Conservation (phyloP, 2,888 invertebrate species). For the Ophion obscuratus region DNA sequence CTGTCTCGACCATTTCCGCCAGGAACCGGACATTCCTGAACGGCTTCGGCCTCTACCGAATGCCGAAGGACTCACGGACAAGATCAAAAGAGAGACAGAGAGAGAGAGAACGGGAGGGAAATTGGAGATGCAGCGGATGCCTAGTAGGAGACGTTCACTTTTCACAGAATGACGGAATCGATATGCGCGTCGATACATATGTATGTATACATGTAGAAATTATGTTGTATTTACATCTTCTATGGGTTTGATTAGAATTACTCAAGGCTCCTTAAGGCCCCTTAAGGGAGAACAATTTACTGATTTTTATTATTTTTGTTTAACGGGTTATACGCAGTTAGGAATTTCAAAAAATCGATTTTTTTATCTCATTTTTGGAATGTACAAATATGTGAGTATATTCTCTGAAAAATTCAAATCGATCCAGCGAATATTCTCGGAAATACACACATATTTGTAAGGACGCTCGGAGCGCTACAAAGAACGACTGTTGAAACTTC, state of each 20-base stretch:
- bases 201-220: neutral
- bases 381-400: too few relatives aligned
- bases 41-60: conserved; percentile 34
- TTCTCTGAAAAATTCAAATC: too few relatives aligned
- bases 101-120: neutral
- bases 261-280: too few relatives aligned
- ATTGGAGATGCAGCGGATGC: neutral
- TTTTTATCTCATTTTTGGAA: too few relatives aligned
- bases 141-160: conserved; percentile 6
- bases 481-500: too few relatives aligned
- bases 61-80: conserved; percentile 26
- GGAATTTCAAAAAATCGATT: too few relatives aligned
- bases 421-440: too few relatives aligned
- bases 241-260: neutral
- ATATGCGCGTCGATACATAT: conserved; percentile 5
- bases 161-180: conserved; percentile 1
- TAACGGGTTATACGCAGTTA: too few relatives aligned
- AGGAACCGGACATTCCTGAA: conserved; percentile 70
- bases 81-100: conserved; percentile 27
- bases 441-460: too few relatives aligned
- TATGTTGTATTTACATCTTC: conserved; percentile 17
- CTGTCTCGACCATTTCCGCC: conserved; percentile 71
- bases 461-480: too few relatives aligned
- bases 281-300: too few relatives aligned
- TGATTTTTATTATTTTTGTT: too few relatives aligned